Percentiles rank a stretch among this genome's conserved stretches.
Conservation (phyloP, 1,140 invertebrate genomes). For the Ostrea denselamellosa region DNA sequence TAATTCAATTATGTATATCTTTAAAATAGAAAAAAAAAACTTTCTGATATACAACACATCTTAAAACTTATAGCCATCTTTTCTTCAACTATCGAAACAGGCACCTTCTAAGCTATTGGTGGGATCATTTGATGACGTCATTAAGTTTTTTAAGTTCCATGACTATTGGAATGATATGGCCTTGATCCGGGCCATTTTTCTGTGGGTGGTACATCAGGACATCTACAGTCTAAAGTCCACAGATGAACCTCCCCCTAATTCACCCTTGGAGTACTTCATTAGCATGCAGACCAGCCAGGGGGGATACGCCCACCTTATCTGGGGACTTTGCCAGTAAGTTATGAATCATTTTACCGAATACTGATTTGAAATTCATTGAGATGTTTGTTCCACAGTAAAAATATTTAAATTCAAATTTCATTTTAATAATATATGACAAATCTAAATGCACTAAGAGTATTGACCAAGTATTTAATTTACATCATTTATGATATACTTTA, state of each 20-base stretch:
- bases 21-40: no score
- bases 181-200: conserved; percentile 40
- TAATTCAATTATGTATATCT: no score
- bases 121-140: conserved; percentile 45
- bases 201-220: conserved; percentile 40
- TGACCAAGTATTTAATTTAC: no score
- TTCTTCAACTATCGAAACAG: background rate
- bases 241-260: conserved; percentile 39
- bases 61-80: no score
- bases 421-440: no score
- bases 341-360: background rate
- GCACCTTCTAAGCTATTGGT: conserved; percentile 29
- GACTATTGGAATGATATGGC: conserved; percentile 47
- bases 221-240: conserved; percentile 42
- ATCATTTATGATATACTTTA: no score
- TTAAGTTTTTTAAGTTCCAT: conserved; percentile 20
- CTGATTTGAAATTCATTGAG: no score
- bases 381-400: no score
- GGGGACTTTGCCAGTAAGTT: conserved; percentile 44
- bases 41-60: no score
- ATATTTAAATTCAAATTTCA: no score
- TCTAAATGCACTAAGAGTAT: no score
- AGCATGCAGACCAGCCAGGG: conserved; percentile 44
- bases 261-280: conserved; percentile 47
- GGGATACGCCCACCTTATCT: conserved; percentile 45